Evolutionary conservation across 2,888 invertebrate species (phyloP).

Genomic region (Meliscaeva auricollis): DNA sequence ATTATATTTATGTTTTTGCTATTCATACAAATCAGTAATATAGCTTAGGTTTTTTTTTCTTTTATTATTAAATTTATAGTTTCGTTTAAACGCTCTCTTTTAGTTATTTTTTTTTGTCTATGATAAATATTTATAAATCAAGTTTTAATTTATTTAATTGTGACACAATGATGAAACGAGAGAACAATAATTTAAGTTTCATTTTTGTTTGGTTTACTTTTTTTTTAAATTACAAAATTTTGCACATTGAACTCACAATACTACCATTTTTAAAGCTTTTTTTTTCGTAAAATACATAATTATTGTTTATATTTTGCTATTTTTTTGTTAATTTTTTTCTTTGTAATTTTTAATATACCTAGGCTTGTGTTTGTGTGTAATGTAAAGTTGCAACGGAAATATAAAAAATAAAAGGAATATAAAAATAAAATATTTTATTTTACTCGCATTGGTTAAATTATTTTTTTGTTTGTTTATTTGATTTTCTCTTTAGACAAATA

Average conservation of each 20-base stretch:
- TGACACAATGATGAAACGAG: conserved; percentile 25
- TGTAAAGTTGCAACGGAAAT: conserved; percentile 51
- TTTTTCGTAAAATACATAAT: conserved; percentile 50
- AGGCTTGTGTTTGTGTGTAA: conserved; percentile 37
- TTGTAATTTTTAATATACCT: conserved; percentile 36
- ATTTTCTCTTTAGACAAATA: conserved; percentile 56
- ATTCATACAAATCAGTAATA: conserved; percentile 6
- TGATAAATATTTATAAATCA: conserved; percentile 18
- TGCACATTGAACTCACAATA: conserved; percentile 64
- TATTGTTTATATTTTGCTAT: conserved; percentile 68
- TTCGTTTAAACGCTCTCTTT: conserved; percentile 21
- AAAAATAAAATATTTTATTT: conserved; percentile 72
- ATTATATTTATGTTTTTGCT: conserved; percentile 9
- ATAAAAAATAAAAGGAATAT: conserved; percentile 47
- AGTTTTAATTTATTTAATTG: conserved; percentile 17
- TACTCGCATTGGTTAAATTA: conserved; percentile 70
- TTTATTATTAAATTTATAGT: conserved; percentile 3
- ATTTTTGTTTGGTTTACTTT: neutral
- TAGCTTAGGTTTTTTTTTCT: neutral
- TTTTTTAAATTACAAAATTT: conserved; percentile 15
- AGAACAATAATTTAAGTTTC: conserved; percentile 21
- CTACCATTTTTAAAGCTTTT: conserved; percentile 66
- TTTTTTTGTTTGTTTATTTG: conserved; percentile 49
- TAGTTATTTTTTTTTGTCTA: conserved; percentile 13
- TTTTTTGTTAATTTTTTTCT: conserved; percentile 29